Evolutionary conservation across 2,888 invertebrate genomes (phyloP), one percentile per base, ranked within the genome.

Genomic region (Augiades crinisus): DNA sequence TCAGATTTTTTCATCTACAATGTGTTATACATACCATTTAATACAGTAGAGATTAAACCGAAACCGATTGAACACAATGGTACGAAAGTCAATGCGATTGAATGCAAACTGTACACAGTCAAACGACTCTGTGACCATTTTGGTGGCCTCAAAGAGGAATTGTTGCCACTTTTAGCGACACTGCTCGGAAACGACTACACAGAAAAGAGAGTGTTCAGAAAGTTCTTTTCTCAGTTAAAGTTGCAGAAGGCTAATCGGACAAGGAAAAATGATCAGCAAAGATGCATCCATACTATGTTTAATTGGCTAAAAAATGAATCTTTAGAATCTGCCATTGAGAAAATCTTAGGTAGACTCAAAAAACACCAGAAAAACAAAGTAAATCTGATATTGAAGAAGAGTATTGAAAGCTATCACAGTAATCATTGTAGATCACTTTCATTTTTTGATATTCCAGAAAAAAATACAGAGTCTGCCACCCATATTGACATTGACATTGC

Each of bases 1-100:
- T 98, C 98, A 0, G 99, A 99, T 82, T 99, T 98, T 81, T 98
- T 94, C 68, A 94, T 99, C 58, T 96, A 95, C 78, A 95, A 96
- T 80, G 93, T 96, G 0, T 80, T 91, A 1, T 97, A 96, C 63
- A 94, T 99, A 59, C 96, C 96, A 0, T 92, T 96, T 59, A 89
- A 92, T 21, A 93, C 93, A 16, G 69, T 96, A 7, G 91, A 93
- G 3, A 75, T 90, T 4, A 91, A 91, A 70, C 75, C 84, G 4
- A 75, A 65, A 34, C 61, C 61, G 1, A 57, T 78, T 24, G 70
- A 72, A 14, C 64, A 73, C 13, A 62, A 80, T 57, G 76, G 65
- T 0, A 65, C 55, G 5, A 80, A 71, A 60, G 63, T 77, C 13
- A 83, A 79, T 68, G 91, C 80, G 17, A 76, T 94, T 51, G 78